phyloP scores from a whole-genome alignment of 2,797 vertebrate species.

The Micromesistius poutassou region DNA sequence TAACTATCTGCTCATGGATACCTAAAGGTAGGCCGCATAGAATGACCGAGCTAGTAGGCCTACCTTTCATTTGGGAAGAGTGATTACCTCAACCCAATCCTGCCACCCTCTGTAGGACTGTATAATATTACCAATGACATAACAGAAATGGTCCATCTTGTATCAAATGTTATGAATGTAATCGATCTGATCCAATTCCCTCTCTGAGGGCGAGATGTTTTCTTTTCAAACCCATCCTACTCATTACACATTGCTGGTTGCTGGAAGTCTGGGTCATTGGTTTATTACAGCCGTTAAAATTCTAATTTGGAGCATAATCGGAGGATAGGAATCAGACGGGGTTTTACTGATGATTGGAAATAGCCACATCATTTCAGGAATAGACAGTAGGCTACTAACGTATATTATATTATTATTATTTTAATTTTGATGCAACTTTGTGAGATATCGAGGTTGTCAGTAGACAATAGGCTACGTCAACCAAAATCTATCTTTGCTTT shows the following conservation, averaged over 20 bases:
- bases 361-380: not conserved
- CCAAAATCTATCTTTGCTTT: not conserved
- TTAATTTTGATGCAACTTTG: not conserved
- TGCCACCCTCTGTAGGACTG: not conserved
- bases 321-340: not conserved
- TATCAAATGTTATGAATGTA: not conserved
- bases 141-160: not conserved
- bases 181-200: not conserved
- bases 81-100: not conserved
- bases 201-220: not conserved
- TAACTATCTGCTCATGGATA: too few species aligned
- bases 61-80: too few species aligned
- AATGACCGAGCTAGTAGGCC: too few species aligned
- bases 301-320: not conserved
- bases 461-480: not conserved
- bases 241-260: not conserved
- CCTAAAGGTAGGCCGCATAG: too few species aligned
- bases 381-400: not conserved
- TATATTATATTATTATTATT: too few species aligned
- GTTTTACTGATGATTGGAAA: not conserved
- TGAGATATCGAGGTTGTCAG: not conserved
- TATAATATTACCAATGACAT: not conserved
- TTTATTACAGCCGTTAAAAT: not conserved
- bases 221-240: not conserved
- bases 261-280: not conserved